A percentile compares a stretch with the other conserved stretches of the same genome.
These are phyloP conservation scores for Hemibagrus wyckioides DNA, from an alignment of 2,113 vertebrate genomes.

Conservation along the genomic window DNA sequence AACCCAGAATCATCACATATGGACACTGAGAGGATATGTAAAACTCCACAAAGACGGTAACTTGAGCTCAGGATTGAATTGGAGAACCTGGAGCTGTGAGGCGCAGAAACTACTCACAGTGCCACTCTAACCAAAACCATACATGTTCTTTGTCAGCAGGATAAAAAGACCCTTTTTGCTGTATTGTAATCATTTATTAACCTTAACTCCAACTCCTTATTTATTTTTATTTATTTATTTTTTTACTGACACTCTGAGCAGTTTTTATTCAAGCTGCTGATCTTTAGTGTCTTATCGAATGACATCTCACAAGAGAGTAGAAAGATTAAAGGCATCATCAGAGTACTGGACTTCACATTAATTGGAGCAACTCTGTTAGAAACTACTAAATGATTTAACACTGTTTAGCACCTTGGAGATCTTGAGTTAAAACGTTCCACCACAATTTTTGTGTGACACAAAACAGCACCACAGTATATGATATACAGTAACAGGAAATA, in stretches of 20 bases:
- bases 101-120: not conserved
- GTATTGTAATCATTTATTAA: not conserved
- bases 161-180: not conserved
- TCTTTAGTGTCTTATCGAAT: conserved; percentile 5
- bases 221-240: too few species aligned
- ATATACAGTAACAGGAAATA: not conserved
- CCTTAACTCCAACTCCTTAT: not conserved
- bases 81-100: not conserved
- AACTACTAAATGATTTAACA: conserved; percentile 5
- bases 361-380: not conserved
- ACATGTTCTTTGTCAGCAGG: not conserved
- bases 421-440: not conserved
- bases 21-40: not conserved
- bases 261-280: not conserved
- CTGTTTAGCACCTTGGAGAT: not conserved
- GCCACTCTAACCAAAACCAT: not conserved
- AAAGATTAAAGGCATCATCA: conserved; percentile 7
- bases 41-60: not conserved
- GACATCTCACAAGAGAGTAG: not conserved
- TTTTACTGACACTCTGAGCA: not conserved
- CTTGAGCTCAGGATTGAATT: not conserved
- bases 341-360: conserved; percentile 5
- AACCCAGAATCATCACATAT: not conserved
- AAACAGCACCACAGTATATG: not conserved
- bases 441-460: not conserved